These are phyloP conservation scores for Achlya flavicornis DNA, from an alignment of 2,888 invertebrate species.

Conservation along the genomic window DNA sequence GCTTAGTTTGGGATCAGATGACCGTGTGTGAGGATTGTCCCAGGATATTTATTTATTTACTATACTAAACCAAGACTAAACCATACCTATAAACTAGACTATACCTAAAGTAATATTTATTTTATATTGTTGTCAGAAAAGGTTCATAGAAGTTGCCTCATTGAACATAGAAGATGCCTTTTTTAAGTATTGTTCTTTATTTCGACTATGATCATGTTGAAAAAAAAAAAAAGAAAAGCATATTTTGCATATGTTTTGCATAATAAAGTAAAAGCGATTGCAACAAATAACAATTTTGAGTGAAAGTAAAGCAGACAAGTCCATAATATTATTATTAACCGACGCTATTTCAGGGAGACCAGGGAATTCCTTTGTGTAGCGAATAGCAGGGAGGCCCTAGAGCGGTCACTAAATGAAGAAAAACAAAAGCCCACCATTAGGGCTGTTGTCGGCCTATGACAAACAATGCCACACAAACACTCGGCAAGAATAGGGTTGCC, in stretches of 20 bases:
- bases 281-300: conserved; percentile 1
- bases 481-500: conserved; percentile 36
- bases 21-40: too few relatives aligned
- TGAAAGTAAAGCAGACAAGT: conserved; percentile 21
- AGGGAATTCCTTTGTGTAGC: conserved; percentile 57
- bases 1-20: too few relatives aligned
- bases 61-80: too few relatives aligned
- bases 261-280: not conserved
- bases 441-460: conserved; percentile 54
- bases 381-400: conserved; percentile 43
- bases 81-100: too few relatives aligned
- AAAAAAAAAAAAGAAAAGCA: not conserved
- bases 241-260: not conserved
- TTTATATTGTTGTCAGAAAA: too few relatives aligned
- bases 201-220: too few relatives aligned
- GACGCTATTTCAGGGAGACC: conserved; percentile 36
- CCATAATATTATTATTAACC: conserved; percentile 40
- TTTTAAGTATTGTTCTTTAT: too few relatives aligned
- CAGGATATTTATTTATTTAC: too few relatives aligned
- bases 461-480: conserved; percentile 51
- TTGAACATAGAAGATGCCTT: too few relatives aligned
- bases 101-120: too few relatives aligned
- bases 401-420: conserved; percentile 64
- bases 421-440: conserved; percentile 71
- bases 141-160: too few relatives aligned